Conservation (phyloP, 2,113 vertebrate genomes). For the Embiotoca jacksoni region DNA sequence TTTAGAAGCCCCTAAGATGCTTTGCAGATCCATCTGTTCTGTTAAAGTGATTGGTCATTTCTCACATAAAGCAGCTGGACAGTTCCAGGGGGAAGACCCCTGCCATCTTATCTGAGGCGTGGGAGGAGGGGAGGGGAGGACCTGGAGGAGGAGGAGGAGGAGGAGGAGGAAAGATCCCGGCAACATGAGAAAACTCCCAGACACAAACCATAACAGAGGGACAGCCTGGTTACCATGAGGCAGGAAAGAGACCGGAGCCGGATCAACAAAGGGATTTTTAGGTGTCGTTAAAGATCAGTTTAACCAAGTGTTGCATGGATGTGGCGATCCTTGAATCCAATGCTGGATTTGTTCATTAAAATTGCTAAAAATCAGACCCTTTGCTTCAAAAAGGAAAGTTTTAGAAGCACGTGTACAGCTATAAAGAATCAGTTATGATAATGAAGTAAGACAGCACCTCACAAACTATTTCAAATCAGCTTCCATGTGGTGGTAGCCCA, state of each 20-base stretch:
- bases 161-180: slow-evolving; percentile 63
- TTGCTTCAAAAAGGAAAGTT: slow-evolving; percentile 20
- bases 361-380: slow-evolving; percentile 35
- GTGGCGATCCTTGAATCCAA: slow-evolving; percentile 12
- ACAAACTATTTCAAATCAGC: slow-evolving; percentile 54
- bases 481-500: slow-evolving; percentile 57
- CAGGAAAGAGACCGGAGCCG: slow-evolving; percentile 38
- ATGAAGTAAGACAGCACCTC: slow-evolving; percentile 54
- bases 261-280: slow-evolving; percentile 21
- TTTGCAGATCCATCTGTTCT: slow-evolving; percentile 82
- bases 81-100: slow-evolving; percentile 81
- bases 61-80: slow-evolving; percentile 81
- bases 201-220: slow-evolving; percentile 73
- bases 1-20: slow-evolving; percentile 72
- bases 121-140: slow-evolving; percentile 58
- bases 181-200: slow-evolving; percentile 77
- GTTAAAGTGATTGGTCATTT: slow-evolving; percentile 80
- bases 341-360: slow-evolving; percentile 15
- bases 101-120: slow-evolving; percentile 79
- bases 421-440: slow-evolving; percentile 52
- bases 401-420: slow-evolving; percentile 20
- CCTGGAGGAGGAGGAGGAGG: slow-evolving; percentile 37
- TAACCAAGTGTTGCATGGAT: slow-evolving; percentile 14
- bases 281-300: slow-evolving; percentile 36
- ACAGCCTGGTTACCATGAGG: slow-evolving; percentile 69